Evolutionary conservation across 2,888 invertebrate species (phyloP).

Genomic region (Diaperis boleti): DNA sequence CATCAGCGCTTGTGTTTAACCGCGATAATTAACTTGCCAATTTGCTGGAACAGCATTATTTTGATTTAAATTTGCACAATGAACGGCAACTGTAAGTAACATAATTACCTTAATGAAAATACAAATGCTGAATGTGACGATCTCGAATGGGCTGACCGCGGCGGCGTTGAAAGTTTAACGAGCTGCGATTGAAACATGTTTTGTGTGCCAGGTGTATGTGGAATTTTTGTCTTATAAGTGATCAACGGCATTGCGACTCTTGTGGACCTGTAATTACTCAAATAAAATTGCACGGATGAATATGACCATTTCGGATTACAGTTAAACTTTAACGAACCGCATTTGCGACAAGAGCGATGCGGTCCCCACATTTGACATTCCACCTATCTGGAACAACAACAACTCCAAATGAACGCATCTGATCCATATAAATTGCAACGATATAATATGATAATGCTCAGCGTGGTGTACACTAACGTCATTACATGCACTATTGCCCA

Average conservation of each 20-base stretch:
- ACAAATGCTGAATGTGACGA: slow-evolving; percentile 10
- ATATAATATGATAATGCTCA: slow-evolving; percentile 37
- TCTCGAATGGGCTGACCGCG: not conserved
- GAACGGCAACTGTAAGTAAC: slow-evolving; percentile 11
- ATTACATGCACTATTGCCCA: slow-evolving; percentile 55
- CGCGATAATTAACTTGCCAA: slow-evolving; percentile 1
- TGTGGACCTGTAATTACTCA: no score
- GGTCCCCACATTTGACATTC: slow-evolving; percentile 15
- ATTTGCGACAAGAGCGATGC: slow-evolving; percentile 10
- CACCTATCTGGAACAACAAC: not conserved
- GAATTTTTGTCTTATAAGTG: no score
- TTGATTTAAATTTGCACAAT: slow-evolving; percentile 10
- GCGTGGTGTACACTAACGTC: slow-evolving; percentile 44
- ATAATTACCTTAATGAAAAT: slow-evolving; percentile 16
- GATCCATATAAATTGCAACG: slow-evolving; percentile 26
- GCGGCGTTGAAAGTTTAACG: slow-evolving; percentile 7
- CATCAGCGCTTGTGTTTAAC: not conserved
- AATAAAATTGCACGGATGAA: no score
- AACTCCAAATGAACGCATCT: slow-evolving; percentile 14
- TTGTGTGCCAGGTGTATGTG: no score
- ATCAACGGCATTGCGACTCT: no score
- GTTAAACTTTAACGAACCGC: no score
- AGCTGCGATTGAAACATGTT: no score
- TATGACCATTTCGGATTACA: no score
- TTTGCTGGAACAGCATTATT: slow-evolving; percentile 7